These are phyloP conservation scores for Penaeus chinensis DNA, from an alignment of 1,140 invertebrate species.

Conservation along the genomic window DNA sequence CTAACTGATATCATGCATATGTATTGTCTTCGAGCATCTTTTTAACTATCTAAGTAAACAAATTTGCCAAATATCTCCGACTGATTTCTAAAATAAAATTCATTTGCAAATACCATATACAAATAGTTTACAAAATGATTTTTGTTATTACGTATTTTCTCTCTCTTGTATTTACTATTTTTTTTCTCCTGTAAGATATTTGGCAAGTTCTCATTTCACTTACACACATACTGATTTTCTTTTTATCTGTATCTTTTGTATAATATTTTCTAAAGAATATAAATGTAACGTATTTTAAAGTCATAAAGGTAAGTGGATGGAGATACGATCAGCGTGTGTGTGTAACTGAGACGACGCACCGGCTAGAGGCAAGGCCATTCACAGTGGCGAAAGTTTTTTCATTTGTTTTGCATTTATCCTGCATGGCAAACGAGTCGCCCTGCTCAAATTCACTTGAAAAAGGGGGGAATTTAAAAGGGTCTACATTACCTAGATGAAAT, in stretches of 20 bases:
- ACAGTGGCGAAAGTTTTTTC: background rate
- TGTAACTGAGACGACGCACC: slow-evolving; percentile 10
- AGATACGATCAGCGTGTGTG: slow-evolving; percentile 18
- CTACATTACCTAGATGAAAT: no score
- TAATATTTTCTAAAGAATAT: slow-evolving; percentile 17
- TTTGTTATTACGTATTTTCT: no score
- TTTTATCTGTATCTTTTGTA: background rate
- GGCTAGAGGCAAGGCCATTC: slow-evolving; percentile 26
- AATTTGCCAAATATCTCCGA: slow-evolving; percentile 36
- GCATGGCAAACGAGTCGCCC: no score
- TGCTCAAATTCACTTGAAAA: background rate
- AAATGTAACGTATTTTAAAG: slow-evolving; percentile 17
- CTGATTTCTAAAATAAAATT: background rate
- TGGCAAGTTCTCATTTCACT: slow-evolving; percentile 43
- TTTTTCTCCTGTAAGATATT: slow-evolving; percentile 27
- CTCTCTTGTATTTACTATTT: background rate
- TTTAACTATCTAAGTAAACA: slow-evolving; percentile 23
- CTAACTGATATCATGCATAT: slow-evolving; percentile 37
- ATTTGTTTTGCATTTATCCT: no score
- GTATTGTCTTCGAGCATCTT: slow-evolving; percentile 32
- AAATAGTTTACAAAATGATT: no score
- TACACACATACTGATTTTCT: slow-evolving; percentile 28
- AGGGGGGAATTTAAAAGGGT: slow-evolving; percentile 4
- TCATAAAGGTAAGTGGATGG: slow-evolving; percentile 19
- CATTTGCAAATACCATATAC: background rate